phyloP scores from a whole-genome alignment of 2,888 invertebrate genomes.

The Sycophila texana region DNA sequence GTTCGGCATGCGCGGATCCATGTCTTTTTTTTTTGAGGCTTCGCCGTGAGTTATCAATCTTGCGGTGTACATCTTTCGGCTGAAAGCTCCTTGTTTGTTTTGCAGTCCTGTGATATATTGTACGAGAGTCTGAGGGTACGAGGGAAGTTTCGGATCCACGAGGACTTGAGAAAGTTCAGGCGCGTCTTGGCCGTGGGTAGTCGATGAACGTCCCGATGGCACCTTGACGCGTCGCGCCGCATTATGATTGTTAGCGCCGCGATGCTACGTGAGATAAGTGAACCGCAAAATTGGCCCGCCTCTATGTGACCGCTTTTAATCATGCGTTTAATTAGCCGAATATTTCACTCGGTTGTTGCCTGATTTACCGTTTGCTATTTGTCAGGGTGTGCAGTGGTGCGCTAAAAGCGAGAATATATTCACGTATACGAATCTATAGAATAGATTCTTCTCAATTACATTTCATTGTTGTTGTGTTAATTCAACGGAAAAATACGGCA shows the following conservation, averaged over 20 bases:
- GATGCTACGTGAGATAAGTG: not conserved
- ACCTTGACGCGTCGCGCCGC: not conserved
- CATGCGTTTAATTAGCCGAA: slow-evolving; percentile 5
- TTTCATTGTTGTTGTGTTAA: too few species aligned
- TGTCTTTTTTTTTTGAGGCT: not conserved
- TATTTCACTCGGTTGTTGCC: too few species aligned
- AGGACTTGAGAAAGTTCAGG: not conserved
- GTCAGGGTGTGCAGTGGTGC: too few species aligned
- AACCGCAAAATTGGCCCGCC: not conserved
- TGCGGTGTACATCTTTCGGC: not conserved
- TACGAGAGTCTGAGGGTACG: not conserved
- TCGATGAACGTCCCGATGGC: not conserved
- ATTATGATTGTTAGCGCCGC: not conserved
- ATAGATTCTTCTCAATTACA: too few species aligned
- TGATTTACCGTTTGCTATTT: too few species aligned
- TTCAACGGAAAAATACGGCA: too few species aligned
- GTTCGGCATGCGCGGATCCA: not conserved
- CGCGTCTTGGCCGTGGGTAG: not conserved
- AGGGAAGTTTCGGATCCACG: too few species aligned
- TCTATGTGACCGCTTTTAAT: not conserved
- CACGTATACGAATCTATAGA: too few species aligned
- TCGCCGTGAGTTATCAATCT: not conserved
- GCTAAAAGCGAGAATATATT: too few species aligned
- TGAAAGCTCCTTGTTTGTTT: not conserved
- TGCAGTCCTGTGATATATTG: not conserved